Conservation (phyloP, 2,113 vertebrate genomes). For the Mobula hypostoma region DNA sequence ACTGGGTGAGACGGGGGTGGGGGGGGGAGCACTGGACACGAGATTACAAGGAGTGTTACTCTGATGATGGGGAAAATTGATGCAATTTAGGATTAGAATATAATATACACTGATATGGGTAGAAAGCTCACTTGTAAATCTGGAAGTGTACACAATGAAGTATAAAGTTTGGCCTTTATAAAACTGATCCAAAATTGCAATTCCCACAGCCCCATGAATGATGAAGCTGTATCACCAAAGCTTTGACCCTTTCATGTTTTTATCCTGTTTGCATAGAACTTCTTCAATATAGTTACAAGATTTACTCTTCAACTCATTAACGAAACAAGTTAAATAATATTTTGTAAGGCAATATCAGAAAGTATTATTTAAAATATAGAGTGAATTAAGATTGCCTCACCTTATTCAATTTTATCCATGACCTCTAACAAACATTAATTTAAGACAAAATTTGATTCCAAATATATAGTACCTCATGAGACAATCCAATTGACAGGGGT, state of each 20-base stretch:
- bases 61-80: too few relatives aligned
- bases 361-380: not conserved
- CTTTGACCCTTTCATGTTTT: not conserved
- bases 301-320: not conserved
- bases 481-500: not conserved
- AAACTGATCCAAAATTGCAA: too few relatives aligned
- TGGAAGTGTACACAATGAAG: too few relatives aligned
- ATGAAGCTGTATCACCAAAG: not conserved
- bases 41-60: too few relatives aligned
- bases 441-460: not conserved
- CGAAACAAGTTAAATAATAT: not conserved
- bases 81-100: too few relatives aligned
- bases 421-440: not conserved
- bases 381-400: not conserved
- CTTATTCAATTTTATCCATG: not conserved
- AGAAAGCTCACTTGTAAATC: too few relatives aligned
- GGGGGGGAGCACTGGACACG: too few relatives aligned
- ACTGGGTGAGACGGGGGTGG: too few relatives aligned
- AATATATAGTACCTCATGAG: not conserved
- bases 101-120: too few relatives aligned
- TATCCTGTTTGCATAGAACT: not conserved
- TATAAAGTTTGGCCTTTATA: too few relatives aligned
- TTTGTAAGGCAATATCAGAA: not conserved
- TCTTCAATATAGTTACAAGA: not conserved
- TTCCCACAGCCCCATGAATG: not conserved